These are phyloP conservation scores for Morpho helenor DNA, from an alignment of 2,888 invertebrate species.

Conservation along the genomic window DNA sequence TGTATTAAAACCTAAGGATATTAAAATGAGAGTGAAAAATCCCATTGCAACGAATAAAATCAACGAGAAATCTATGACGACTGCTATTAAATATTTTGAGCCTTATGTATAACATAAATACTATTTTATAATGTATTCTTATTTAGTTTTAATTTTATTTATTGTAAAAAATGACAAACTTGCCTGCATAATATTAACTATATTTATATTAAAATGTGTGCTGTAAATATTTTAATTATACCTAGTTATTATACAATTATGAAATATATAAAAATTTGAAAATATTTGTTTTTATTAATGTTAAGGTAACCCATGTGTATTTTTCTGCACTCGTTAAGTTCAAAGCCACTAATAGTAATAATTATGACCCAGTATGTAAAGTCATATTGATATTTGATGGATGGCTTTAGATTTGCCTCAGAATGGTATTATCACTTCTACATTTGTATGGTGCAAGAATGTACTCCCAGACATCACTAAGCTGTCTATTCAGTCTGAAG, in stretches of 20 bases:
- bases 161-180: constrained; percentile 68
- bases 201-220: constrained; percentile 52
- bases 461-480: too few species aligned
- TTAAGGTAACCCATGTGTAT: background rate
- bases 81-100: constrained; percentile 77
- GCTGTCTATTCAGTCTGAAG: too few species aligned
- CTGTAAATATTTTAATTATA: constrained; percentile 65
- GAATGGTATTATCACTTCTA: too few species aligned
- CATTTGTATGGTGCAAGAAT: too few species aligned
- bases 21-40: constrained; percentile 86
- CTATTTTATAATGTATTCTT: constrained; percentile 21
- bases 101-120: constrained; percentile 61
- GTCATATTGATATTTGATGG: too few species aligned
- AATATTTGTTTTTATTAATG: constrained; percentile 1
- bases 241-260: constrained; percentile 55
- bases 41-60: constrained; percentile 79
- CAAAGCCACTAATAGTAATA: background rate
- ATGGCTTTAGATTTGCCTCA: too few species aligned
- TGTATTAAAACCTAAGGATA: constrained; percentile 87
- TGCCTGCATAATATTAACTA: constrained; percentile 73
- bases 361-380: too few species aligned
- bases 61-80: constrained; percentile 77
- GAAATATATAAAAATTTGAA: constrained; percentile 48
- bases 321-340: background rate
- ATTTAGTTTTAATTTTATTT: constrained; percentile 54